A percentile compares a stretch with the other conserved stretches of the same genome.
Evolutionary conservation across 1,140 invertebrate genomes (phyloP).

Genomic region (Wasmannia auropunctata): DNA sequence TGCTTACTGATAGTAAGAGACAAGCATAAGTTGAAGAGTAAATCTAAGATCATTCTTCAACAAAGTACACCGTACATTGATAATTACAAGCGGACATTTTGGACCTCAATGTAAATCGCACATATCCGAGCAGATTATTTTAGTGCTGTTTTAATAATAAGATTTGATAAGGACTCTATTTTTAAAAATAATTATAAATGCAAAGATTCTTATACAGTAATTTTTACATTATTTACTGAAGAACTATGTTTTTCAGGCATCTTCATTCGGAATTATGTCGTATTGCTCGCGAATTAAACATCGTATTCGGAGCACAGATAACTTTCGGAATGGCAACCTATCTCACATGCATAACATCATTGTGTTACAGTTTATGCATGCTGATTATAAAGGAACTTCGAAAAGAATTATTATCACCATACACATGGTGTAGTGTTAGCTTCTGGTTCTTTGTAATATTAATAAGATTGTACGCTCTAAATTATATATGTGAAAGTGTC

Average conservation of each 20-base stretch:
- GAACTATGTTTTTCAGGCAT: too few species aligned
- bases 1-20: background rate
- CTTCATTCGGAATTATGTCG: too few species aligned
- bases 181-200: too few species aligned
- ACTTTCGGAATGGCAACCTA: background rate
- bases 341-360: background rate
- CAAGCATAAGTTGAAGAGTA: background rate
- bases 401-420: background rate
- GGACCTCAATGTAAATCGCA: constrained; percentile 23
- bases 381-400: background rate
- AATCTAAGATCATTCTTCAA: background rate
- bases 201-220: too few species aligned
- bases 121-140: background rate
- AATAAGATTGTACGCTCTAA: background rate
- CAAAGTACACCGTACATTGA: background rate
- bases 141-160: background rate
- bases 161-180: too few species aligned
- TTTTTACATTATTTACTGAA: too few species aligned
- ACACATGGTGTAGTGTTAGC: background rate
- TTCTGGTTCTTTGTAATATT: background rate
- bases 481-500: background rate
- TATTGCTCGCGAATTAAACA: too few species aligned
- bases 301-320: background rate
- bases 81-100: background rate
- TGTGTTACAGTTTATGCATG: background rate